Conservation (phyloP, 2,888 invertebrate species). For the Diploptera punctata region DNA sequence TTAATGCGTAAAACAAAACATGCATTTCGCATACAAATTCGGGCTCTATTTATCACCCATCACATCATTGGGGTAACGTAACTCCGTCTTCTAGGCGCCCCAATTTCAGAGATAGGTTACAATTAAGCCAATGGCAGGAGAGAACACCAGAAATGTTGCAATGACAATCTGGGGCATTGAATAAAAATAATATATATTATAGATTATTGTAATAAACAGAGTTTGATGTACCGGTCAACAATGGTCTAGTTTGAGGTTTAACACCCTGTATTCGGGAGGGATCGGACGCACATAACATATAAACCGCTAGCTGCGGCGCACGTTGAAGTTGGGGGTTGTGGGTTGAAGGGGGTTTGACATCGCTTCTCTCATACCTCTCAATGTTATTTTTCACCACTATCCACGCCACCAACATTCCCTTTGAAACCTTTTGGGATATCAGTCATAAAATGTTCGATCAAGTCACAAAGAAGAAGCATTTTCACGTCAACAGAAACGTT, state of each 20-base stretch:
- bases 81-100: too few species aligned
- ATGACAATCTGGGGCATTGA: too few species aligned
- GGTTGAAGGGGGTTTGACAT: neutral
- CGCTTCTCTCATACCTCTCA: neutral
- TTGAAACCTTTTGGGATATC: slow-evolving; percentile 19
- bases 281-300: neutral
- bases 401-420: neutral
- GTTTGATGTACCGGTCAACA: too few species aligned
- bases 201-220: too few species aligned
- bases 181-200: too few species aligned
- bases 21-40: too few species aligned
- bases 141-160: too few species aligned
- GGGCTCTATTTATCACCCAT: too few species aligned
- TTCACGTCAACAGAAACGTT: slow-evolving; percentile 3
- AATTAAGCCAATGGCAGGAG: too few species aligned
- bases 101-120: too few species aligned
- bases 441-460: slow-evolving; percentile 20
- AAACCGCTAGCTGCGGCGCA: neutral
- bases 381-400: slow-evolving; percentile 10
- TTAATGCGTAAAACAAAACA: too few species aligned
- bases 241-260: neutral
- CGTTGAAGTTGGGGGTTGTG: neutral
- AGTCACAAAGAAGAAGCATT: slow-evolving; percentile 1
- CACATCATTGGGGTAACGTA: too few species aligned
- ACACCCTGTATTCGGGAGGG: neutral